Evolutionary conservation across 2,113 vertebrate genomes (phyloP), one percentile per base, ranked within the genome.

Genomic region (Morone saxatilis): DNA sequence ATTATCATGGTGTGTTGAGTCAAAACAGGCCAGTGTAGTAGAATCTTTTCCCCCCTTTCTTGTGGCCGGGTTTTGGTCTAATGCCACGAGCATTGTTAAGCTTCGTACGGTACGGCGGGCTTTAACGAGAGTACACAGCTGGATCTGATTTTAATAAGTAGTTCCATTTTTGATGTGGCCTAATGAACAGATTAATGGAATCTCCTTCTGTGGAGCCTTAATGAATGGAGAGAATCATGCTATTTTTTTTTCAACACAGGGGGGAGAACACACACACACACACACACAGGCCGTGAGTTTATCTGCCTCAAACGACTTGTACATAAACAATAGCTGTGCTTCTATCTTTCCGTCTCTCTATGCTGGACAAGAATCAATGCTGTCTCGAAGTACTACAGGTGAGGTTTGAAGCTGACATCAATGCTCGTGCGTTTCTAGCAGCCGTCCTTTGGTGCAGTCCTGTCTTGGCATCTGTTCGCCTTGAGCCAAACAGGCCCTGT

Each of bases 161-260:
- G 80, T 92, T 93, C 88, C 87, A 93, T 92, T 94, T 95, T 95
- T 95, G 94, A 96, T 95, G 94, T 95, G 83, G 89, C 87, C 93
- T 96, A 95, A 95, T 94, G 95, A 96, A 95, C 94, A 95, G 94
- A 95, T 95, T 96, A 96, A 95, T 93, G 87, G 93, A 94, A 94
- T 94, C 94, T 94, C 94, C 93, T 94, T 95, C 92, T 94, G 90
- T 91, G 93, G 86, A 91, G 87, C 89, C 91, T 93, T 95, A 94
- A 96, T 95, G 94, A 95, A 95, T 83, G 91, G 83, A 94, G 91
- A 78, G 85, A 94, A 88, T 86, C 40, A 68, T 63, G 86, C 83
- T 84, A 68, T 83, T 88, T 90, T 88, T 87, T 85, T 84, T 73
- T 60, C 31, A 60, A 71, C 59, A 38, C 59, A 16, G 66, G 77